Evolutionary conservation across 1,140 invertebrate species (phyloP).

Genomic region (Trichomalopsis sarcophagae): DNA sequence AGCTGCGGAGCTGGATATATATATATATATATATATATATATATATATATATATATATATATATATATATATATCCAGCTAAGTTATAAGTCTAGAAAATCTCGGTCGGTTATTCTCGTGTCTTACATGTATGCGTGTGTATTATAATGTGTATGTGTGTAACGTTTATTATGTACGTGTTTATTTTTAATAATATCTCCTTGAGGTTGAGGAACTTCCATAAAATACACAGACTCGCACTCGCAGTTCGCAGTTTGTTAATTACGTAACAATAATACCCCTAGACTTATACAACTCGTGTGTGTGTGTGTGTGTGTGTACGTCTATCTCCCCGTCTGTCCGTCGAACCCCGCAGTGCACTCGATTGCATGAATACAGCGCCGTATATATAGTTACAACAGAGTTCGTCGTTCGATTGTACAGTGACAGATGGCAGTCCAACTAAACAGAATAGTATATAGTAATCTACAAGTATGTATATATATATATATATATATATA

Average conservation of each 20-base stretch:
- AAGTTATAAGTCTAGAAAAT: slow-evolving; percentile 69
- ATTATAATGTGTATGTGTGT: no score
- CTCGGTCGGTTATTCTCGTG: slow-evolving; percentile 59
- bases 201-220: slow-evolving; percentile 73
- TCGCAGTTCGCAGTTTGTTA: slow-evolving; percentile 42
- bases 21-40: no score
- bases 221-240: slow-evolving; percentile 65
- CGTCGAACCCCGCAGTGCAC: neutral
- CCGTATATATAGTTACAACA: no score
- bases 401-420: neutral
- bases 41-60: no score
- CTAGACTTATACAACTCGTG: neutral
- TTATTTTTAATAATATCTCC: slow-evolving; percentile 51
- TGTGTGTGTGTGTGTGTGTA: neutral
- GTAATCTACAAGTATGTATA: no score
- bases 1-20: slow-evolving; percentile 57
- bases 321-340: neutral
- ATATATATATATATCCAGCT: no score
- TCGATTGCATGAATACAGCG: neutral
- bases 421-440: neutral
- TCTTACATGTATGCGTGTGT: no score
- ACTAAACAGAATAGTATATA: neutral
- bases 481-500: no score
- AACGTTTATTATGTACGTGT: no score
- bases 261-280: neutral